Percentiles rank a stretch among this genome's conserved stretches.
These are phyloP conservation scores for Kryphioiulus occultus DNA, from an alignment of 2,888 invertebrate species.

Conservation along the genomic window DNA sequence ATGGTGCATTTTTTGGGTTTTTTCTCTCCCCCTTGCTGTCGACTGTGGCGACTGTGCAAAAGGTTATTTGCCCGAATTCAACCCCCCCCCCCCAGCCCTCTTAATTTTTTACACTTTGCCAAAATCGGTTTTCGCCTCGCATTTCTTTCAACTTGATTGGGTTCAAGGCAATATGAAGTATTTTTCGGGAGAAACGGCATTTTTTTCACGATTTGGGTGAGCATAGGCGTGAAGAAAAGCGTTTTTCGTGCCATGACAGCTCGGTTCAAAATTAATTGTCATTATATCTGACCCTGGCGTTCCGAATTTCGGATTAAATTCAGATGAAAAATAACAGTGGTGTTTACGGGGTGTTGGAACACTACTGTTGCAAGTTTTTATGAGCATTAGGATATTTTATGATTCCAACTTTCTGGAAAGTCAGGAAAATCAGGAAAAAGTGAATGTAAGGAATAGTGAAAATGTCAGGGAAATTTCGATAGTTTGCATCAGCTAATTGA, in stretches of 20 bases:
- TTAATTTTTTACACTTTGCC: slow-evolving; percentile 30
- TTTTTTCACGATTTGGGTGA: background rate
- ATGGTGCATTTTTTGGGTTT: background rate
- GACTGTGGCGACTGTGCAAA: slow-evolving; percentile 29
- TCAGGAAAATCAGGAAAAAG: too few relatives aligned
- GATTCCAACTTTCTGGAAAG: too few relatives aligned
- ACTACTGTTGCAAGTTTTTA: background rate
- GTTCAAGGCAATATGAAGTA: slow-evolving; percentile 20
- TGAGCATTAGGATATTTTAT: too few relatives aligned
- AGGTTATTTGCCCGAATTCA: slow-evolving; percentile 9
- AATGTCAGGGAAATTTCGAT: too few relatives aligned
- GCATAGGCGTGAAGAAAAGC: slow-evolving; percentile 3
- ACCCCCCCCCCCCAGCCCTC: background rate
- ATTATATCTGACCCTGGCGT: background rate
- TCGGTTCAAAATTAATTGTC: background rate
- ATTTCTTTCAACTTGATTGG: slow-evolving; percentile 20
- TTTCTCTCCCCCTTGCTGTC: background rate
- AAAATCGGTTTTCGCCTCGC: slow-evolving; percentile 37
- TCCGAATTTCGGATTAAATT: background rate
- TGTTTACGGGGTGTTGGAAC: background rate
- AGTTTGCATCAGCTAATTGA: too few relatives aligned
- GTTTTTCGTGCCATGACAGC: background rate
- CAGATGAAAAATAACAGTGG: background rate
- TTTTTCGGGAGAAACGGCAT: background rate
- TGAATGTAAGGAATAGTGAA: too few relatives aligned